Evolutionary conservation across 2,888 invertebrate species (phyloP), one percentile per base, ranked within the genome.

Genomic region (Oscheius sp.): DNA sequence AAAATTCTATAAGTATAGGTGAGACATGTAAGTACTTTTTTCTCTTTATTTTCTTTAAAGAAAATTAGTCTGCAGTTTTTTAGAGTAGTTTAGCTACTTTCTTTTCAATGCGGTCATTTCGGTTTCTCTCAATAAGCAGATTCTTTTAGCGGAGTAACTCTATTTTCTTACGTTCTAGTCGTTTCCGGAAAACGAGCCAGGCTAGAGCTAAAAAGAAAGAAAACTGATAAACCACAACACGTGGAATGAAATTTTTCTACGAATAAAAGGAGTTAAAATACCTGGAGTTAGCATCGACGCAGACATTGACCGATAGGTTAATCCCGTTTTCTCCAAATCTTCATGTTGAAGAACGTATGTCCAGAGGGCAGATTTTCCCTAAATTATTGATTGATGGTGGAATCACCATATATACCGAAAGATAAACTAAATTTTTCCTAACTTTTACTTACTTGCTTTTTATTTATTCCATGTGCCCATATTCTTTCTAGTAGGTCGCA

Each of bases 311-410:
- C 77, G 71, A 4, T 71, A 70, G 12, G 77, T 71, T 9, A 74
- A 49, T 6, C 76, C 76, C 8, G 75, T 70, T 66, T 86, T 85
- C 49, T 86, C 82, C 80, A 91, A 86, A 84, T 94, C 94, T 84
- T 95, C 92, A 86, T 93, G 96, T 85, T 92, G 92, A 17, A 92
- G 90, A 65, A 97, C 90, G 88, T 96, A 95, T 70, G 94, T 92
- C 98, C 98, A 98, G 4, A 98, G 89, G 0, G 96, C 94, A 0
- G 96, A 96, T 88, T 96, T 97, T 8, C 96, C 95, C 90, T 90
- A 81, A 36, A 47, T 6, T 6, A 12, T 12, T 12, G 9, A 17
- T 49, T 4, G n/a, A n/a, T n/a, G n/a, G n/a, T n/a, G n/a, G 26
- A 50, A 49, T 2, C 8, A 14, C 36, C 41, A 2, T 41, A 17